These are phyloP conservation scores for Tipula vernalis DNA, from an alignment of 2,888 invertebrate species.

Conservation along the genomic window DNA sequence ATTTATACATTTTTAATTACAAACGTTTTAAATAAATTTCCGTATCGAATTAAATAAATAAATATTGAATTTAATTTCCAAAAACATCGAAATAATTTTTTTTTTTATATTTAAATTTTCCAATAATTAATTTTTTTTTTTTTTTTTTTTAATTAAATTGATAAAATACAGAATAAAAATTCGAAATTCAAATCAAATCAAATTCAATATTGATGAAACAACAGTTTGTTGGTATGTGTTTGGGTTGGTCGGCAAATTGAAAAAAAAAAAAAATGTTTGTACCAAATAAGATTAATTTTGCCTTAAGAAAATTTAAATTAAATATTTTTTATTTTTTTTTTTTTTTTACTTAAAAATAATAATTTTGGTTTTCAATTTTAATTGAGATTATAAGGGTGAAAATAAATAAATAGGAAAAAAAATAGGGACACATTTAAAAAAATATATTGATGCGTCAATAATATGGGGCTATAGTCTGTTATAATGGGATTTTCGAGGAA, in stretches of 20 bases:
- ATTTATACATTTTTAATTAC: background rate
- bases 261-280: background rate
- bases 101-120: background rate
- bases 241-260: background rate
- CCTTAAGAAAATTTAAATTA: slow-evolving; percentile 4
- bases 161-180: background rate
- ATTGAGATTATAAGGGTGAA: slow-evolving; percentile 1
- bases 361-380: slow-evolving; percentile 4
- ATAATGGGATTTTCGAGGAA: background rate
- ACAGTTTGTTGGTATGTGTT: background rate
- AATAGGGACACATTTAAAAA: background rate
- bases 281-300: background rate
- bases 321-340: background rate
- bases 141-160: background rate
- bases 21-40: background rate
- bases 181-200: background rate
- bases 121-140: background rate
- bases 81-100: background rate
- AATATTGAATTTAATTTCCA: background rate
- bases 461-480: background rate
- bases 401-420: background rate
- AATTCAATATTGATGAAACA: slow-evolving; percentile 4
- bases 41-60: background rate
- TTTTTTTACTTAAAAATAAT: background rate
- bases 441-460: background rate